These are phyloP conservation scores for Hemicordylus capensis DNA, from an alignment of 2,113 vertebrate species.

Conservation along the genomic window DNA sequence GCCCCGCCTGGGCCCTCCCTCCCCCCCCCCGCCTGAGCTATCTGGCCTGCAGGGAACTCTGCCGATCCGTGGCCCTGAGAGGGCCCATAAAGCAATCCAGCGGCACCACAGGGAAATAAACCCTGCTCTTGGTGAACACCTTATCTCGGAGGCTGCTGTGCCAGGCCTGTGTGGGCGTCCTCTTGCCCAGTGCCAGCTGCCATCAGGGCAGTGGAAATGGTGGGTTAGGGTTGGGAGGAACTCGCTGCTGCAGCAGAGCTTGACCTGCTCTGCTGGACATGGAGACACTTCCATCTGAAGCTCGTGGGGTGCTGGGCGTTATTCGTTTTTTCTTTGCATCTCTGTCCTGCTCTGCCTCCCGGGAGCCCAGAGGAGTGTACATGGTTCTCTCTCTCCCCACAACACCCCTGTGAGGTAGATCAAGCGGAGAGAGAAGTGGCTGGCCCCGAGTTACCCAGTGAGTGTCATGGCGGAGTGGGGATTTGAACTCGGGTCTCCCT, in stretches of 20 bases:
- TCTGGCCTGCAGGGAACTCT: accelerated
- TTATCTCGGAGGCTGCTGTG: slow-evolving; percentile 40
- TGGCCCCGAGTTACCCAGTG: too few relatives aligned
- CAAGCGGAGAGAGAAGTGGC: too few relatives aligned
- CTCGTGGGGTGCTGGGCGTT: neutral
- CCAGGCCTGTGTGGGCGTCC: neutral
- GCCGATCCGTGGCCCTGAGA: accelerated
- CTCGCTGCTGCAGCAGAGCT: neutral
- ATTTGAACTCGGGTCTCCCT: too few relatives aligned
- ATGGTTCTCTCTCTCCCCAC: too few relatives aligned
- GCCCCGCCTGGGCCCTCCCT: too few relatives aligned
- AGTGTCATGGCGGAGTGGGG: too few relatives aligned
- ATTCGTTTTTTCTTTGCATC: too few relatives aligned
- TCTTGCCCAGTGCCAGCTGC: neutral
- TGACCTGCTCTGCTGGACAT: neutral
- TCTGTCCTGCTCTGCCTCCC: too few relatives aligned
- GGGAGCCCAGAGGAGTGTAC: too few relatives aligned
- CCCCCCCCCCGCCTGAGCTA: accelerated
- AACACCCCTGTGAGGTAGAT: too few relatives aligned
- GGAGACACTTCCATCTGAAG: neutral
- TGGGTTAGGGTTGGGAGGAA: too few relatives aligned
- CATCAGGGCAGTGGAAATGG: neutral
- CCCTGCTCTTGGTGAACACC: slow-evolving; percentile 22
- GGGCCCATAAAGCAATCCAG: slow-evolving; percentile 25
- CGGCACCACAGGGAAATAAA: accelerated